phyloP scores from a whole-genome alignment of 2,113 vertebrate genomes.

The Tupaia tana region DNA sequence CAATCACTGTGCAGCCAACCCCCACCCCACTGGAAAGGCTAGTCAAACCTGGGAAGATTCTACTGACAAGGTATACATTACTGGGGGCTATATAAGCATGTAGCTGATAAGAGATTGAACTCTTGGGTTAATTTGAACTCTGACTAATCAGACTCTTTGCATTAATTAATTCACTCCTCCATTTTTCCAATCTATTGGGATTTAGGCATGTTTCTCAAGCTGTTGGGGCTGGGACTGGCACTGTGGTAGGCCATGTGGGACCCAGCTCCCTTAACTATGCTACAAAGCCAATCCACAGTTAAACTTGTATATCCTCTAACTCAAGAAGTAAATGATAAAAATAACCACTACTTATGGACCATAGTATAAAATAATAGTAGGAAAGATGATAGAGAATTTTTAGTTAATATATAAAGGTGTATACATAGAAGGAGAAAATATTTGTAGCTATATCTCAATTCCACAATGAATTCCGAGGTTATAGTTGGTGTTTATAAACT shows the following conservation, averaged over 20 bases:
- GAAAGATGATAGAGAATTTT: neutral
- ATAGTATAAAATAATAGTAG: conserved; percentile 12
- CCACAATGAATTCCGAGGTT: neutral
- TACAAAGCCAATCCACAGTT: neutral
- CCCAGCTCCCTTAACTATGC: no score
- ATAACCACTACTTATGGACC: neutral
- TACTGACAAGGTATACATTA: neutral
- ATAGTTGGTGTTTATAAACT: neutral
- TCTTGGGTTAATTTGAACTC: neutral
- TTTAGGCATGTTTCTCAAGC: no score
- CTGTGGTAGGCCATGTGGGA: no score
- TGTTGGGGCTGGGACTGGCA: no score
- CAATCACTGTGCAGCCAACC: neutral
- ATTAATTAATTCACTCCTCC: neutral
- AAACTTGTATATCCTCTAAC: neutral
- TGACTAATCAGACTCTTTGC: neutral
- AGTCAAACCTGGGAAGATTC: neutral
- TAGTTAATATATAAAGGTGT: neutral
- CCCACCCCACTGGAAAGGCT: neutral
- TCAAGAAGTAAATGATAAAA: neutral
- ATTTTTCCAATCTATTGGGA: no score
- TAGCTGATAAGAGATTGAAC: neutral
- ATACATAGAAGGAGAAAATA: conserved; percentile 41
- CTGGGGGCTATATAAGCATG: neutral
- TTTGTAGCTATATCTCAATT: neutral